Evolutionary conservation across 2,888 invertebrate species (phyloP), one percentile per base, ranked within the genome.

Genomic region (Leptinotarsa tumamoca): DNA sequence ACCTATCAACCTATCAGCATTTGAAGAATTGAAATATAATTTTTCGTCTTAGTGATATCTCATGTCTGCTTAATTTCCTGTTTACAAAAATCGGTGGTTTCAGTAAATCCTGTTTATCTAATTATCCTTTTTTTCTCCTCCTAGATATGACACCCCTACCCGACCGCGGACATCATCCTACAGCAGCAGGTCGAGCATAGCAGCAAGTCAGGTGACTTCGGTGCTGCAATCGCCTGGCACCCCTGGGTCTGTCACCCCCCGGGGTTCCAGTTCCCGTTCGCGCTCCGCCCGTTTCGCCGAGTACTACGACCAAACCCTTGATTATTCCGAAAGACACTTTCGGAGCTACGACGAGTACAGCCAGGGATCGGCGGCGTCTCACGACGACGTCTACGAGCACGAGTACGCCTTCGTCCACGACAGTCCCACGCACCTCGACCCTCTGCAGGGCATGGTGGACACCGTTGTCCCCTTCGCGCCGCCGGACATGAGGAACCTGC

Each of bases 261-360:
- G 89, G 1, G 87, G 88, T 82, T 84, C 90, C 85, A 86, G 90
- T 78, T 85, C 91, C 79, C 85, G 91, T 83, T 89, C 91, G 80
- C 85, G 91, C 83, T 89, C 91, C 27, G 89, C 89, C 72, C 85
- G 87, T 63, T 91, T 83, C 75, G 69, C 80, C 71, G 85, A 88
- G 21, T 88, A 81, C 86, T 86, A 87, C 79, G 85, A 86, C 18
- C 82, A 79, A 66, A 69, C 49, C 3, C 33, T 87, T 89, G 18
- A 90, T 91, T 67, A 90, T 90, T 81, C 87, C 89, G 70, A 91
- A 90, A 80, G 87, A 18, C 89, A 92, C 82, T 90, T 91, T 87
- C 92, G 93, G 75, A 92, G 90, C 85, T 92, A 92, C 85, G 94
- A 94, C 84, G 92, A 96, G 89, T 93, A 93, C 90, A 91, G 94